Conservation (phyloP, 64 coral and sea anemone species). For the Cladopsammia gracilis region DNA sequence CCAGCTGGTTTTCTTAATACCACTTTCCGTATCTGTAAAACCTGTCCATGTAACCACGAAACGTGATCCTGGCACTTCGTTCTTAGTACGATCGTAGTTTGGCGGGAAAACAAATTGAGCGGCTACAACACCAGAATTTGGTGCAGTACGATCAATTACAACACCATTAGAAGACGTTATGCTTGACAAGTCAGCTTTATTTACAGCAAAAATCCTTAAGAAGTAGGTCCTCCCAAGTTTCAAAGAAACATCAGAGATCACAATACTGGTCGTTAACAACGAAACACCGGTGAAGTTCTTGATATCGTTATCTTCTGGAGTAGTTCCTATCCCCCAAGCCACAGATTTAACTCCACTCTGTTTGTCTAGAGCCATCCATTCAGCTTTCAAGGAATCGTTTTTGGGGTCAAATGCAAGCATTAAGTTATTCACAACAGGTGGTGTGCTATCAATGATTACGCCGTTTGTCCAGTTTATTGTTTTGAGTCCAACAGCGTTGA, state of each 20-base stretch:
- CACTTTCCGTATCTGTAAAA: conserved; percentile 90
- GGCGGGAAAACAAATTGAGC: conserved; percentile 91
- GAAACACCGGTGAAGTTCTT: conserved; percentile 54
- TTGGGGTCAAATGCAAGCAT: conserved; percentile 73
- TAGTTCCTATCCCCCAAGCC: conserved; percentile 80
- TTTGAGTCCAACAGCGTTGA: conserved; percentile 78
- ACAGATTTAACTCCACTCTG: conserved; percentile 77
- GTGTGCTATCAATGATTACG: conserved; percentile 83
- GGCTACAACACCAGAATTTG: conserved; percentile 67
- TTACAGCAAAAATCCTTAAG: conserved; percentile 65
- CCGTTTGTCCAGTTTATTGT: conserved; percentile 83
- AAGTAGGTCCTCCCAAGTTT: conserved; percentile 86
- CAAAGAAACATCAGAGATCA: conserved; percentile 55
- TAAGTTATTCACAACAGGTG: conserved; percentile 77
- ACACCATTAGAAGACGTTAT: conserved; percentile 84
- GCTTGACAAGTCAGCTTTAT: conserved; percentile 82
- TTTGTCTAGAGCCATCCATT: conserved; percentile 76
- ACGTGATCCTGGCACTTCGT: conserved; percentile 72
- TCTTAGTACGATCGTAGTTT: conserved; percentile 90
- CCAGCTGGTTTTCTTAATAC: conserved; percentile 78
- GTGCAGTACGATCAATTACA: conserved; percentile 88
- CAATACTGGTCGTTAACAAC: background rate
- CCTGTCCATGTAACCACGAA: conserved; percentile 93
- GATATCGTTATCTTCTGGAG: conserved; percentile 71
- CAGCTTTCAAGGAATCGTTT: conserved; percentile 57